These are phyloP conservation scores for Ectemnius lituratus DNA, from an alignment of 2,888 invertebrate genomes.

Conservation along the genomic window DNA sequence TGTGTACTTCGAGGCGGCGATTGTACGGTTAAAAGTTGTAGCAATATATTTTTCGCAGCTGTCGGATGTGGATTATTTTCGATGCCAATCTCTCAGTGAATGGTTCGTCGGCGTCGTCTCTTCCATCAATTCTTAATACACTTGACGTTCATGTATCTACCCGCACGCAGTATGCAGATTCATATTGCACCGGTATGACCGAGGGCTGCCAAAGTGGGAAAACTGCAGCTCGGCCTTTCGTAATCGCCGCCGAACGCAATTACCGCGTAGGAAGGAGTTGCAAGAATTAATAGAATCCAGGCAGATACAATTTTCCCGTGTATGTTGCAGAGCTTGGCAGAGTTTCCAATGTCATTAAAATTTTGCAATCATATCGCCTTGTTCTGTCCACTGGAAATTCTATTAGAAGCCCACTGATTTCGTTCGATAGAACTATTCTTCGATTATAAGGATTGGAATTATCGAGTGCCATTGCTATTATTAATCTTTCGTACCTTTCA, in stretches of 20 bases:
- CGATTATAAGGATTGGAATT: not conserved
- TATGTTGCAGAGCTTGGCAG: not conserved
- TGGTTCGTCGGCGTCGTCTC: not conserved
- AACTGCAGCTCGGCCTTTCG: constrained; percentile 27
- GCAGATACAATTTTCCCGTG: constrained; percentile 21
- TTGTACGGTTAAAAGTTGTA: too few species aligned
- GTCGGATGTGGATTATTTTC: too few species aligned
- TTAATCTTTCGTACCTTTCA: constrained; percentile 18
- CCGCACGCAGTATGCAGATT: constrained; percentile 14
- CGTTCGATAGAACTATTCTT: too few species aligned
- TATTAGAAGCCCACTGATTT: not conserved
- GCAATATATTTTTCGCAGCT: too few species aligned
- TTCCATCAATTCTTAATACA: constrained; percentile 8
- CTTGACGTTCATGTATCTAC: constrained; percentile 2
- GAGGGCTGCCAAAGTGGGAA: constrained; percentile 17
- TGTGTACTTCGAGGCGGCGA: too few species aligned
- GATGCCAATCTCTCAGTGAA: too few species aligned
- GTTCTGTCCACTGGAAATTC: not conserved
- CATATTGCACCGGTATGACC: constrained; percentile 5
- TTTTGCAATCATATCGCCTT: too few species aligned
- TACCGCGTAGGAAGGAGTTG: constrained; percentile 21
- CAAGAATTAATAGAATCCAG: constrained; percentile 11
- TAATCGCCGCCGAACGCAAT: constrained; percentile 28
- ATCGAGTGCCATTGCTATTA: not conserved
- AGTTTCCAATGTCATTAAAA: too few species aligned